Evolutionary conservation across 2,888 invertebrate species (phyloP), one percentile per base, ranked within the genome.

Genomic region (Podotricha telesiphe): DNA sequence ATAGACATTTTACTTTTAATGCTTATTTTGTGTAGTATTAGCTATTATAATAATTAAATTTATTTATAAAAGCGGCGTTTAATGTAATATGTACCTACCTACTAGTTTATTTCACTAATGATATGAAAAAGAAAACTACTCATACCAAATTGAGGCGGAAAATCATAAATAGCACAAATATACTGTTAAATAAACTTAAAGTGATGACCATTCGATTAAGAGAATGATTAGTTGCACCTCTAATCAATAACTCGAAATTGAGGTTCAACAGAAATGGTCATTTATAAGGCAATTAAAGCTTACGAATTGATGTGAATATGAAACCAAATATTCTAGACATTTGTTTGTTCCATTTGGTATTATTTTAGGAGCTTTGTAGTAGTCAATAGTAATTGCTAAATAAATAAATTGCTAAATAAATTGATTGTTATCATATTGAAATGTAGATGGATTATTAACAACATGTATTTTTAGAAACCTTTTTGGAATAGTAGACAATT

Each of bases 191-290:
- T n/a, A n/a, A n/a, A 59, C n/a, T 45, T 22, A 5, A n/a, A 56
- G 65, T 13, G 68, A 56, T 61, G 50, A 71, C 70, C 70, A 68
- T 71, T 53, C 34, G 47, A 62, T 34, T 53, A 70, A 65, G 65
- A 62, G 55, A 62, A 66, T 63, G 63, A 59, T 67, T 67, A 58
- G 66, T 70, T 68, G 68, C 65, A 53, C 80, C 85, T 84, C 81
- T 86, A 89, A 87, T 88, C 88, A 86, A 82, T 85, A 85, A 82
- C 85, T 81, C 81, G 80, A 82, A 84, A 83, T 85, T 82, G 83
- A 81, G 83, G 84, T 84, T 85, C 83, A 86, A 83, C 85, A 84
- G 83, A 82, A 84, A 86, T 86, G 81, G 85, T 82, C 82, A 81
- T 83, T 85, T 82, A 82, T 81, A 83, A 79, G 79, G 79, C 84